Percentiles rank a stretch among this genome's conserved stretches.
These are phyloP conservation scores for Muscina levida DNA, from an alignment of 2,888 invertebrate species.

Conservation along the genomic window DNA sequence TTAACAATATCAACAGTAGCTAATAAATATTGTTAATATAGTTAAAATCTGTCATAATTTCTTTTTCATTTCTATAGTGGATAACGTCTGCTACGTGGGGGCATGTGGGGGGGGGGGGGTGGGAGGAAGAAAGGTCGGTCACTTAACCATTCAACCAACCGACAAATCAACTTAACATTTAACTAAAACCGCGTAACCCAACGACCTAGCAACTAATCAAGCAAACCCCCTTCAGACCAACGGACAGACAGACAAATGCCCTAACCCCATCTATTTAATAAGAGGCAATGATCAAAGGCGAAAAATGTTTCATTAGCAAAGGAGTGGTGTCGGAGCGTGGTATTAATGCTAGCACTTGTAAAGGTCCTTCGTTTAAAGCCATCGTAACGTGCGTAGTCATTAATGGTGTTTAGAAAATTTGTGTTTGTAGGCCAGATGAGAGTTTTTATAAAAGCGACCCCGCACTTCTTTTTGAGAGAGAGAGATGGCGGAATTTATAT, in stretches of 20 bases:
- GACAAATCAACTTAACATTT: not conserved
- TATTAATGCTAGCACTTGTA: constrained; percentile 37
- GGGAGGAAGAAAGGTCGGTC: not conserved
- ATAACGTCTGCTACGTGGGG: not conserved
- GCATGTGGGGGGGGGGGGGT: not conserved
- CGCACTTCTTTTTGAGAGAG: no score
- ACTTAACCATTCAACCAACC: constrained; percentile 10
- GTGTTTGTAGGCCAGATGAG: constrained; percentile 49
- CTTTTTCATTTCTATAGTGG: not conserved
- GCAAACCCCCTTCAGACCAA: not conserved
- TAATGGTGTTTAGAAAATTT: constrained; percentile 70
- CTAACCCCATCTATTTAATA: not conserved
- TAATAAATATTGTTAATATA: not conserved
- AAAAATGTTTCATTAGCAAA: constrained; percentile 4
- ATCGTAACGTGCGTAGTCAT: constrained; percentile 73
- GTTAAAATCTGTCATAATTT: constrained; percentile 26
- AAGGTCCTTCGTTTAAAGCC: constrained; percentile 29
- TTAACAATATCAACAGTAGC: not conserved
- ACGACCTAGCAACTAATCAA: not conserved
- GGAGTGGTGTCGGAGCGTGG: constrained; percentile 48
- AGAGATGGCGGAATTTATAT: no score
- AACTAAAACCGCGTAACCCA: constrained; percentile 1
- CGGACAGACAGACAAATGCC: no score
- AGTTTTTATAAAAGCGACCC: not conserved
- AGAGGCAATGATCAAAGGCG: not conserved